Evolutionary conservation across 2,797 vertebrate genomes (phyloP).

Genomic region (Pseudopleuronectes americanus): DNA sequence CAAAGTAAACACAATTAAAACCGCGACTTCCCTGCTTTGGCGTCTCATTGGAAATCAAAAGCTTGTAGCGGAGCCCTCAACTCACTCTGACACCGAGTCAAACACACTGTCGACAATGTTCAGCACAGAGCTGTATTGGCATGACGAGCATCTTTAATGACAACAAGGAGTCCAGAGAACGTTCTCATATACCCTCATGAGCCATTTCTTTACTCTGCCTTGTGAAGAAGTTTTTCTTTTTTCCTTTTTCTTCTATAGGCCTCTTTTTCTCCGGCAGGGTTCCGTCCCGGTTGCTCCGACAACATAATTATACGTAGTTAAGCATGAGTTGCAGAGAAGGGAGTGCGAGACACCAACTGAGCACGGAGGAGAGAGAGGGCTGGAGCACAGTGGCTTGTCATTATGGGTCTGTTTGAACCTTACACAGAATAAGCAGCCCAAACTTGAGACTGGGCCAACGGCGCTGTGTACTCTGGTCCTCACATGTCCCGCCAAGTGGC

Average conservation of each 20-base stretch:
- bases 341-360: constrained; percentile 59
- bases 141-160: constrained; percentile 39
- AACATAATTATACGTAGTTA: constrained; percentile 86
- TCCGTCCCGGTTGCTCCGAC: constrained; percentile 78
- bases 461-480: constrained; percentile 48
- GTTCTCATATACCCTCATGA: constrained; percentile 20
- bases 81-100: constrained; percentile 5
- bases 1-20: constrained; percentile 76
- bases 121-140: constrained; percentile 8
- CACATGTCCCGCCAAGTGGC: constrained; percentile 53
- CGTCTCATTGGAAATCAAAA: constrained; percentile 64
- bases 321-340: constrained; percentile 66
- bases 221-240: constrained; percentile 50
- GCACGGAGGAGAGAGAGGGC: constrained; percentile 52
- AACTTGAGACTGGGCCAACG: constrained; percentile 62
- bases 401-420: constrained; percentile 86
- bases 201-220: constrained; percentile 34
- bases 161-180: constrained; percentile 14
- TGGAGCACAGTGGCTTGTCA: constrained; percentile 80
- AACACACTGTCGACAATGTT: constrained; percentile 16
- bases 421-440: constrained; percentile 77
- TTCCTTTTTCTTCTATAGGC: constrained; percentile 20
- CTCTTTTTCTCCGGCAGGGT: constrained; percentile 47
- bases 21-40: constrained; percentile 69
- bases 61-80: constrained; percentile 24